Percentiles rank a stretch among this genome's conserved stretches.
Conservation (phyloP, 2,888 invertebrate species). For the Campoplex nolae region DNA sequence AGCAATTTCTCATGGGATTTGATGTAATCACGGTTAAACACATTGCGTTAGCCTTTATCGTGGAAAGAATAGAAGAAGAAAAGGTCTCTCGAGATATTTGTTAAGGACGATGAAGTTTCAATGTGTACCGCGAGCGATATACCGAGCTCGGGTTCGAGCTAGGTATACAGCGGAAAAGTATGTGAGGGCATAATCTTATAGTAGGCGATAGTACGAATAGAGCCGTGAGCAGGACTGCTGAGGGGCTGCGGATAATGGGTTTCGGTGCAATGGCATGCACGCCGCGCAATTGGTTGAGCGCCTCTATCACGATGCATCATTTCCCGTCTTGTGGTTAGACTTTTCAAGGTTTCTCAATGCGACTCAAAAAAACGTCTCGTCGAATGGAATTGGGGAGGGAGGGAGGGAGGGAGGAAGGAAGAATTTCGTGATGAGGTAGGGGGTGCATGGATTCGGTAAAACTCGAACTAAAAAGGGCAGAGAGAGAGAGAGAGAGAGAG, state of each 20-base stretch:
- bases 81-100: constrained; percentile 15
- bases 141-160: background rate
- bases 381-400: background rate
- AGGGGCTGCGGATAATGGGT: constrained; percentile 47
- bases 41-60: background rate
- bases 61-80: background rate
- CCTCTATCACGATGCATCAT: constrained; percentile 57
- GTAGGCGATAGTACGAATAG: background rate
- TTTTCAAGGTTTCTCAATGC: constrained; percentile 62
- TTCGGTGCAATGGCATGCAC: constrained; percentile 54
- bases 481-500: background rate
- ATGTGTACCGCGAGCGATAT: background rate
- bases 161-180: background rate
- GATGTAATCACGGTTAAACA: background rate
- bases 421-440: background rate
- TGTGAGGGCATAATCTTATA: background rate
- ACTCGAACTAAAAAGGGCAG: background rate
- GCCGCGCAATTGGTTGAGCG: constrained; percentile 41
- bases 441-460: background rate
- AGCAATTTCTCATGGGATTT: constrained; percentile 7
- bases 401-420: background rate
- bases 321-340: constrained; percentile 39
- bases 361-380: constrained; percentile 34
- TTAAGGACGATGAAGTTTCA: constrained; percentile 13
- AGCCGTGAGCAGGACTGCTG: background rate